Evolutionary conservation across 2,888 invertebrate species (phyloP).

Genomic region (Stegophylla sp.): DNA sequence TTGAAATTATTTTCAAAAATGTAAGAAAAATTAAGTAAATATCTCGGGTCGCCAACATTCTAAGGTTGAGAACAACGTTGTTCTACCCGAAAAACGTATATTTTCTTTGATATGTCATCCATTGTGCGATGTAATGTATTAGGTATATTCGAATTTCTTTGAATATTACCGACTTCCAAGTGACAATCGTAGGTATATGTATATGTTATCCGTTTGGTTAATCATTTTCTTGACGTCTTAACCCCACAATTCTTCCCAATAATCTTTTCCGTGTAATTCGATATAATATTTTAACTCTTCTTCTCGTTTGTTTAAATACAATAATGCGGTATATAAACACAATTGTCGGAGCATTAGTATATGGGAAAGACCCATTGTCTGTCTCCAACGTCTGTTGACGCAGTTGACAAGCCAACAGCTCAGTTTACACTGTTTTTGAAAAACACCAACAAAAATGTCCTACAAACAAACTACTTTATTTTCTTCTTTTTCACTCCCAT

Average conservation of each 20-base stretch:
- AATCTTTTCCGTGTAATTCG: conserved; percentile 11
- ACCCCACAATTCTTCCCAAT: neutral
- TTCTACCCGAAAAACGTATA: too few relatives aligned
- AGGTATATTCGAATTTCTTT: neutral
- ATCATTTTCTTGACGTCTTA: conserved; percentile 27
- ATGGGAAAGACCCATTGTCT: neutral
- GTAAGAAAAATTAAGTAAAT: too few relatives aligned
- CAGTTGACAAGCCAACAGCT: neutral
- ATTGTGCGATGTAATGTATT: neutral
- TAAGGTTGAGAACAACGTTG: too few relatives aligned
- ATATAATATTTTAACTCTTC: conserved; percentile 1
- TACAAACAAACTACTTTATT: neutral
- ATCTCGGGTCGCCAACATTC: too few relatives aligned
- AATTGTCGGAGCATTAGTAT: neutral
- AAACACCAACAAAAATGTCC: neutral
- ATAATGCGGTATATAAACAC: neutral
- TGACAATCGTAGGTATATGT: neutral
- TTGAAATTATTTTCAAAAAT: too few relatives aligned
- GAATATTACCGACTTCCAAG: neutral
- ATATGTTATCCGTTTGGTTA: conserved; percentile 9
- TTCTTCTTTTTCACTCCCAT: neutral
- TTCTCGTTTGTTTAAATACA: neutral
- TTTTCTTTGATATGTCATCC: neutral
- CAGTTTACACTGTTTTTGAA: neutral
- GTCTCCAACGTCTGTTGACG: neutral